Evolutionary conservation across 2,113 vertebrate species (phyloP).

Genomic region (Verasper variegatus): DNA sequence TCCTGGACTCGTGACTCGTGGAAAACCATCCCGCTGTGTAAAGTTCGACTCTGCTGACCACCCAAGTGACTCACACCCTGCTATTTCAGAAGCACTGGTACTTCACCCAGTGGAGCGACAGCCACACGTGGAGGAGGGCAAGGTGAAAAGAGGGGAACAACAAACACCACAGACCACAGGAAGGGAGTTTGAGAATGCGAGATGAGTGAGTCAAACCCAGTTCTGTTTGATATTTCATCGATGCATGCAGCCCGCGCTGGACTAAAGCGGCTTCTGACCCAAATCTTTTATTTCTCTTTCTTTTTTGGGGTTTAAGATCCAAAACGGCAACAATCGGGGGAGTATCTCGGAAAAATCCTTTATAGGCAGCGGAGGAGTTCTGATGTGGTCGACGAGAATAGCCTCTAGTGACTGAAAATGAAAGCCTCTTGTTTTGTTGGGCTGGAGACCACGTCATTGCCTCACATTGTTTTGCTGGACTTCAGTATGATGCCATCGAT

Average conservation of each 20-base stretch:
- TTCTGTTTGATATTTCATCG: conserved; percentile 8
- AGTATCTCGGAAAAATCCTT: neutral
- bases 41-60: conserved; percentile 53
- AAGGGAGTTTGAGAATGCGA: conserved; percentile 40
- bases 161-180: conserved; percentile 63
- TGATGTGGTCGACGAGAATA: neutral
- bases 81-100: conserved; percentile 56
- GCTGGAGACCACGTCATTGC: neutral
- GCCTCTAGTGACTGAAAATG: conserved; percentile 20
- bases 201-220: conserved; percentile 22
- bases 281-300: neutral
- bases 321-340: neutral
- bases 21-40: conserved; percentile 59
- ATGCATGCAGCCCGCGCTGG: neutral
- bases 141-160: conserved; percentile 58
- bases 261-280: neutral
- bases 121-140: conserved; percentile 39
- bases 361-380: neutral
- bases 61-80: conserved; percentile 69
- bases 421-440: conserved; percentile 21
- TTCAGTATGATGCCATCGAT: neutral
- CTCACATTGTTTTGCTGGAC: neutral
- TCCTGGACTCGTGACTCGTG: conserved; percentile 50
- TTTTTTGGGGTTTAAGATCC: neutral
- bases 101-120: conserved; percentile 34